A percentile compares a stretch with the other conserved stretches of the same genome.
Evolutionary conservation across 2,113 vertebrate species (phyloP).

Genomic region (Tinamus guttatus): DNA sequence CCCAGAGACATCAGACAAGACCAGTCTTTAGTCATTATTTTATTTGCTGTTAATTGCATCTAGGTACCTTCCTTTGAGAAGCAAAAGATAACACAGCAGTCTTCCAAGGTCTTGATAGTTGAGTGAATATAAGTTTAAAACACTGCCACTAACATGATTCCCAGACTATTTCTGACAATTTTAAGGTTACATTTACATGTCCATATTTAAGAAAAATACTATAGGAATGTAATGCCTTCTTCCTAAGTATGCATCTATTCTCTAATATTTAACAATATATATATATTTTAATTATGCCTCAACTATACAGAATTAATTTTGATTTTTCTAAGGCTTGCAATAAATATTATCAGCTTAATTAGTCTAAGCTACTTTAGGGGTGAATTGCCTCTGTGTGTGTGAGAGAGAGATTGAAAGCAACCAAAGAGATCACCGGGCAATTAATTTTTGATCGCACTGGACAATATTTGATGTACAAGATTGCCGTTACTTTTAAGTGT

Average conservation of each 20-base stretch:
- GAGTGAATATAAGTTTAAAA: neutral
- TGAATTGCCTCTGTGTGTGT: neutral
- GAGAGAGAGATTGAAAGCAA: neutral
- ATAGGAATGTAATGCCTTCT: neutral
- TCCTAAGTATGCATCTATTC: neutral
- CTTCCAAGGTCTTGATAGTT: neutral
- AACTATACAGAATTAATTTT: neutral
- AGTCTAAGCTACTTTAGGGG: neutral
- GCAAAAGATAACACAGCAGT: neutral
- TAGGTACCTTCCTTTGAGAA: neutral
- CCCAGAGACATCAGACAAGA: neutral
- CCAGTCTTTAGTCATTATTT: neutral
- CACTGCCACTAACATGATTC: neutral
- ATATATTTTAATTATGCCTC: neutral
- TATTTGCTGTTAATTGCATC: neutral
- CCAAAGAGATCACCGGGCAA: neutral
- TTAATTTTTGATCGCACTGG: neutral
- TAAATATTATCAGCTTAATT: neutral
- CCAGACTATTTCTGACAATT: neutral
- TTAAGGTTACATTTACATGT: neutral
- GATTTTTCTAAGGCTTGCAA: neutral
- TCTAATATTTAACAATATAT: neutral
- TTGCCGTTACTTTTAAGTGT: neutral
- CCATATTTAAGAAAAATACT: neutral
- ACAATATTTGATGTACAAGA: neutral